Percentiles rank a stretch among this genome's conserved stretches.
Evolutionary conservation across 37 sponge, comb jelly and placozoan genomes (phyloP).

Genomic region (Aphrocallistes beatrix): DNA sequence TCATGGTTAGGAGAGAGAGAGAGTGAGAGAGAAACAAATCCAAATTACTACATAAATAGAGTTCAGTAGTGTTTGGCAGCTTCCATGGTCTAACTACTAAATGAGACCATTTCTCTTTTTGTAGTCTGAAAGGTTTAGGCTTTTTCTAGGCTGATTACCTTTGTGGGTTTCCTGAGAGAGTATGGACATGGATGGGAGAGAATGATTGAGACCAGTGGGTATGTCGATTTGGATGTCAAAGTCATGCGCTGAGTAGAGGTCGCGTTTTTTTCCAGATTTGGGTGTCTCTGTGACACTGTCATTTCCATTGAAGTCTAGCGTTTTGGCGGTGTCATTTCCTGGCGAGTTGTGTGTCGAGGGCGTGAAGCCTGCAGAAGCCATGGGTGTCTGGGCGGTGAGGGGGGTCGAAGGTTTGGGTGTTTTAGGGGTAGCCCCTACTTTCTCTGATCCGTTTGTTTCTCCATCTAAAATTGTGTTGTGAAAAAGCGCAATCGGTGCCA

Average conservation of each 20-base stretch:
- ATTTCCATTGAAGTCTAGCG: not conserved
- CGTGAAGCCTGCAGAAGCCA: not conserved
- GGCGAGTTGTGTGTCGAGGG: not conserved
- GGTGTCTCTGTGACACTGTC: not conserved
- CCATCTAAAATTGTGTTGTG: not conserved
- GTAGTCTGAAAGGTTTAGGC: slow-evolving; percentile 89
- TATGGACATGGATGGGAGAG: not conserved
- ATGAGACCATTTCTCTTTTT: slow-evolving; percentile 93
- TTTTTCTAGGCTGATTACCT: slow-evolving; percentile 51
- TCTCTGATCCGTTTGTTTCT: not conserved
- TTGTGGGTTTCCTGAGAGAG: not conserved
- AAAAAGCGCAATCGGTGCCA: slow-evolving; percentile 42
- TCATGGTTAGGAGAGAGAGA: too few species aligned
- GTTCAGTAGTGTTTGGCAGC: too few species aligned
- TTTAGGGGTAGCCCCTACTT: not conserved
- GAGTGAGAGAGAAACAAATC: too few species aligned
- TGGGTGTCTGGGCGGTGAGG: not conserved
- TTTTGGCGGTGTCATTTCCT: not conserved
- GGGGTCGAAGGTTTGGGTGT: not conserved
- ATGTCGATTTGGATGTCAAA: slow-evolving; percentile 92
- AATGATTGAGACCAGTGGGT: slow-evolving; percentile 37
- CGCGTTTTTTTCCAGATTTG: not conserved
- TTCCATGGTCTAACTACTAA: slow-evolving; percentile 20
- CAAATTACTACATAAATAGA: too few species aligned
- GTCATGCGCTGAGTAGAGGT: slow-evolving; percentile 85